Conservation (phyloP, 2,888 invertebrate genomes). For the Tiphia femorata region DNA sequence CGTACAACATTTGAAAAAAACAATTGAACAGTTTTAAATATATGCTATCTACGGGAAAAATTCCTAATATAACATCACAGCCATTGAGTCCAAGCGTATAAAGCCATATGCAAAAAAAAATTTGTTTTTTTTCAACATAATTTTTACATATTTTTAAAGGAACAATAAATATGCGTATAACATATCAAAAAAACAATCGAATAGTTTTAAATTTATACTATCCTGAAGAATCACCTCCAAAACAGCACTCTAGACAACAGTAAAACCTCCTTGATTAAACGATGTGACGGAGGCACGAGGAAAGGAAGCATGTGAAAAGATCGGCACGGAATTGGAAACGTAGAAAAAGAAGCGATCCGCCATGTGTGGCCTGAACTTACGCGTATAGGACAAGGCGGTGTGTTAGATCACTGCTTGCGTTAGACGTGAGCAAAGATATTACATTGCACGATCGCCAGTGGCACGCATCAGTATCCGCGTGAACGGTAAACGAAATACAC, state of each 20-base stretch:
- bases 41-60: too few species aligned
- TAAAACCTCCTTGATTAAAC: not conserved
- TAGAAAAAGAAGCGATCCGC: conserved; percentile 33
- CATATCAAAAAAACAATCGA: too few species aligned
- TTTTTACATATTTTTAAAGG: too few species aligned
- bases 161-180: too few species aligned
- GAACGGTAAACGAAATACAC: conserved; percentile 50
- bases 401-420: conserved; percentile 20
- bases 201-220: not conserved
- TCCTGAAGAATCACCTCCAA: too few species aligned
- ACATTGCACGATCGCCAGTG: conserved; percentile 44
- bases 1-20: too few species aligned
- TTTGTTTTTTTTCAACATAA: too few species aligned
- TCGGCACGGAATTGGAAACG: conserved; percentile 3
- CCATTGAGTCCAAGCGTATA: too few species aligned
- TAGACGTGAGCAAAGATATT: conserved; percentile 36
- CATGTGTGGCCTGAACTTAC: conserved; percentile 22
- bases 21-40: too few species aligned
- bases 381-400: not conserved
- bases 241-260: not conserved
- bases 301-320: conserved; percentile 16
- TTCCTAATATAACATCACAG: too few species aligned
- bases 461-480: conserved; percentile 49
- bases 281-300: too few species aligned
- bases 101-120: too few species aligned